phyloP scores from a whole-genome alignment of 2,888 invertebrate genomes.

The Schizaphis graminum region DNA sequence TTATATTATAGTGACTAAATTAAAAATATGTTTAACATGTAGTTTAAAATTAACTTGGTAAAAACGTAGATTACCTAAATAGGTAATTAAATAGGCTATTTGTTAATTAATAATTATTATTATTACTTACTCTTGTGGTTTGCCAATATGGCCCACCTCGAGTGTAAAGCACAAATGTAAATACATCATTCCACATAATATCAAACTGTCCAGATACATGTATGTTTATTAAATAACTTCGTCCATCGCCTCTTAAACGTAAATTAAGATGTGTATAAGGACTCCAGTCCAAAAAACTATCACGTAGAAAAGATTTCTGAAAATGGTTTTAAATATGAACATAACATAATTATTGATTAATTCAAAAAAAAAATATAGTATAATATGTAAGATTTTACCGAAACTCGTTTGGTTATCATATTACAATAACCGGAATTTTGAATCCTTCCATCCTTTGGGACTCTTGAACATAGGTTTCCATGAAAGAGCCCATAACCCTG shows the following conservation, averaged over 20 bases:
- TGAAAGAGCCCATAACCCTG: constrained; percentile 81
- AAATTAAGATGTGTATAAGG: constrained; percentile 83
- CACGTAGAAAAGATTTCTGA: constrained; percentile 86
- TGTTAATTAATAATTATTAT: not conserved
- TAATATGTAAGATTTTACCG: constrained; percentile 73
- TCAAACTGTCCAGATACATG: constrained; percentile 84
- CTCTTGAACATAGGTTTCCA: constrained; percentile 78
- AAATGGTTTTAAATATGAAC: constrained; percentile 68
- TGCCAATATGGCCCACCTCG: constrained; percentile 99
- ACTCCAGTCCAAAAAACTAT: constrained; percentile 81
- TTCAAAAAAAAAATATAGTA: not conserved
- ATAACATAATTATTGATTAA: constrained; percentile 6
- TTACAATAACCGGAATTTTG: constrained; percentile 87
- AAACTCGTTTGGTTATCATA: constrained; percentile 78
- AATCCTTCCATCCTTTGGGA: constrained; percentile 85
- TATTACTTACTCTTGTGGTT: constrained; percentile 72
- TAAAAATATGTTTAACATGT: not conserved
- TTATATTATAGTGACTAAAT: not conserved
- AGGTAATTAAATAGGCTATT: too few species aligned
- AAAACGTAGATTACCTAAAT: not conserved
- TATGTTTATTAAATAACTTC: constrained; percentile 88
- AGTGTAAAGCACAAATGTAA: constrained; percentile 88
- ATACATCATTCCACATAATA: constrained; percentile 90
- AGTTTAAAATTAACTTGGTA: not conserved
- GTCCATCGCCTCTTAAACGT: constrained; percentile 92